Evolutionary conservation across 2,888 invertebrate genomes (phyloP).

Genomic region (Drosophila formosana): DNA sequence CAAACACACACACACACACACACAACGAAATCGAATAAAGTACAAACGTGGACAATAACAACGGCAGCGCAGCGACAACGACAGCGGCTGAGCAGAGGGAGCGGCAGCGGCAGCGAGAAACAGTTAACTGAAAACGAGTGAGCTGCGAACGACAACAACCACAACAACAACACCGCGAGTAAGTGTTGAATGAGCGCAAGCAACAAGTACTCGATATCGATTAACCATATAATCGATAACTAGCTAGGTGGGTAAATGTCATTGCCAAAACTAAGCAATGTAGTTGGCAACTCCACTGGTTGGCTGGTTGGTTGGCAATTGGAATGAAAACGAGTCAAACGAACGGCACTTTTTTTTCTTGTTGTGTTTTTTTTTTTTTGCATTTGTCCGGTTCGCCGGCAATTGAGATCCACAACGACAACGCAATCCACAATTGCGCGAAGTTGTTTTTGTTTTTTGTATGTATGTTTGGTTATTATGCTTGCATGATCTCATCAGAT

Average conservation of each 20-base stretch:
- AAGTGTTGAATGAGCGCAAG: conserved; percentile 24
- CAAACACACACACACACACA: conserved; percentile 26
- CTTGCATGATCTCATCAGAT: no score
- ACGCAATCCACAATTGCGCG: no score
- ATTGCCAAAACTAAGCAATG: conserved; percentile 36
- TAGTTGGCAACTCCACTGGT: background rate
- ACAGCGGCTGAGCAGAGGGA: conserved; percentile 2
- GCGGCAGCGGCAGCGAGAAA: conserved; percentile 26
- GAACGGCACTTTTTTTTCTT: conserved; percentile 7
- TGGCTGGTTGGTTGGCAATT: conserved; percentile 6
- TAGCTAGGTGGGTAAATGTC: conserved; percentile 32
- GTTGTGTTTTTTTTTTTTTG: conserved; percentile 4
- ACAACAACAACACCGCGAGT: conserved; percentile 43
- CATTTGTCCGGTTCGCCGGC: conserved; percentile 37
- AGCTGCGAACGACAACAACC: conserved; percentile 51
- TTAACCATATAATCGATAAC: conserved; percentile 26
- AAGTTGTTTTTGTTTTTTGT: no score
- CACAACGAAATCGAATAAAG: conserved; percentile 39
- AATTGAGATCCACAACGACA: conserved; percentile 1
- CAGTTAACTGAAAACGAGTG: conserved; percentile 62
- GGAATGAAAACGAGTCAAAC: conserved; percentile 3
- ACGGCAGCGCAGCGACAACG: conserved; percentile 23
- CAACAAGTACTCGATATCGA: conserved; percentile 36
- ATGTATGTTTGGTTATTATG: no score
- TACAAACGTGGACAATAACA: conserved; percentile 56